A percentile compares a stretch with the other conserved stretches of the same genome.
Conservation (phyloP, 2,797 vertebrate genomes). For the Dermochelys coriacea region DNA sequence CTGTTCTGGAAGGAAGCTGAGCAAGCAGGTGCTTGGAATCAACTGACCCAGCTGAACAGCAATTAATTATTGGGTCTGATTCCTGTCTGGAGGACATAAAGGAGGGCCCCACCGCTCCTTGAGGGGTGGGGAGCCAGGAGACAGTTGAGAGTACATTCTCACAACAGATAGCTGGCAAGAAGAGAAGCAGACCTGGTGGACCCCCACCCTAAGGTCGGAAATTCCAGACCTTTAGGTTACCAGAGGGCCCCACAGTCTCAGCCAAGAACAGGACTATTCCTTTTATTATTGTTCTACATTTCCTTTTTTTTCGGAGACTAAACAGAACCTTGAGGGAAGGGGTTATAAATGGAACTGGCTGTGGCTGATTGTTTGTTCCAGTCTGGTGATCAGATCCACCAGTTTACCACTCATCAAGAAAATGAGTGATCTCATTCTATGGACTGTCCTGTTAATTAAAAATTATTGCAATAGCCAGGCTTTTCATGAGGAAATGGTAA, state of each 20-base stretch:
- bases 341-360: background rate
- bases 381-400: background rate
- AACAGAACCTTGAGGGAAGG: background rate
- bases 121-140: background rate
- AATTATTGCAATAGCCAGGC: background rate
- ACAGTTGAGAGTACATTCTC: background rate
- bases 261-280: background rate
- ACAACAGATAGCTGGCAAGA: background rate
- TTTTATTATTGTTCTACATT: background rate
- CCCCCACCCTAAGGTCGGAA: background rate
- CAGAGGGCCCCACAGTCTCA: background rate
- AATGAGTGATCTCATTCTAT: fast-evolving
- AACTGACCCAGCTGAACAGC: background rate
- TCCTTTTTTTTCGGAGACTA: background rate
- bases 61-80: background rate
- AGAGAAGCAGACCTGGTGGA: background rate
- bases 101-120: background rate
- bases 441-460: background rate
- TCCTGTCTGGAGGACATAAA: background rate
- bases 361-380: background rate
- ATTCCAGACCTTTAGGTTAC: background rate
- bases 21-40: background rate
- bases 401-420: background rate
- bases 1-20: background rate
- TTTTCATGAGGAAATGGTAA: background rate